phyloP scores from a whole-genome alignment of 2,888 invertebrate genomes.

The Meteorus cinctellus region DNA sequence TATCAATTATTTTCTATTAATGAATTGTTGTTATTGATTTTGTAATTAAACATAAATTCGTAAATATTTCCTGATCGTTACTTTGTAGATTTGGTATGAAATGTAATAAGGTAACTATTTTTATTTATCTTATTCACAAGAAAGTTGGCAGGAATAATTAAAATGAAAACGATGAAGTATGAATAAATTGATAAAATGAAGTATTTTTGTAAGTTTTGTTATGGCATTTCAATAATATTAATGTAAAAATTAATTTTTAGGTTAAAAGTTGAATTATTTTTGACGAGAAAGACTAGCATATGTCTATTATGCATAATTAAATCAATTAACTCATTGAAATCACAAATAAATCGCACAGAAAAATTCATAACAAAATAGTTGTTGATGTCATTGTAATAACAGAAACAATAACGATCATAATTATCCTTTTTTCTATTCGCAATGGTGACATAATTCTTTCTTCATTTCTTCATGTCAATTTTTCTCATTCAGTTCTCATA shows the following conservation, averaged over 20 bases:
- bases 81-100: too few relatives aligned
- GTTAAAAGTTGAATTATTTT: background rate
- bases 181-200: too few relatives aligned
- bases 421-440: background rate
- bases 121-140: too few relatives aligned
- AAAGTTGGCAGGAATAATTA: too few relatives aligned
- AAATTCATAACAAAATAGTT: background rate
- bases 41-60: too few relatives aligned
- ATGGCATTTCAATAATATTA: too few relatives aligned
- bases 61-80: too few relatives aligned
- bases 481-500: background rate
- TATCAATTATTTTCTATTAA: constrained; percentile 24
- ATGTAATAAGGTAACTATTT: too few relatives aligned
- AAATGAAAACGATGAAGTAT: background rate
- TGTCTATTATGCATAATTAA: background rate
- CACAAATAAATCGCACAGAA: background rate
- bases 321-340: background rate
- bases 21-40: background rate
- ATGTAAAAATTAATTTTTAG: too few relatives aligned
- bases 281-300: background rate
- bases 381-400: background rate
- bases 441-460: background rate
- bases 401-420: background rate
- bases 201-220: too few relatives aligned
- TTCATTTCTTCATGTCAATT: background rate